These are phyloP conservation scores for Limnephilus rhombicus DNA, from an alignment of 2,888 invertebrate genomes.

Conservation along the genomic window DNA sequence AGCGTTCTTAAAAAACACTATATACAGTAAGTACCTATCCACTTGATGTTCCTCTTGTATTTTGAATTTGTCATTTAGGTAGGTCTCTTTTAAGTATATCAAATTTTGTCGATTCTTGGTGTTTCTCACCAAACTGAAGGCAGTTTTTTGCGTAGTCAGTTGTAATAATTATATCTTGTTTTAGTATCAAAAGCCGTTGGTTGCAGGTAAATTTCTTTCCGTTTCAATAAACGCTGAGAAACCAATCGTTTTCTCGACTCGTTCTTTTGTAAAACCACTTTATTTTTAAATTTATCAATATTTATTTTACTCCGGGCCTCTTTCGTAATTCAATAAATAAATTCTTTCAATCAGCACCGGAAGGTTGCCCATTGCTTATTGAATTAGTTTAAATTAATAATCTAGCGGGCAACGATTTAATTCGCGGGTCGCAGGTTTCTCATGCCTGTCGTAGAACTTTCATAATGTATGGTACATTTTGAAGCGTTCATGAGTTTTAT, in stretches of 20 bases:
- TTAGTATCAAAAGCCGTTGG: not conserved
- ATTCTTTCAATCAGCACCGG: not conserved
- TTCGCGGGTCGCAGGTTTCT: not conserved
- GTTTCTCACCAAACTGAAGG: too few relatives aligned
- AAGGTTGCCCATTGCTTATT: not conserved
- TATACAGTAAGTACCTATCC: too few relatives aligned
- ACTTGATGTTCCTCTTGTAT: too few relatives aligned
- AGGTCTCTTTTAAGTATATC: too few relatives aligned
- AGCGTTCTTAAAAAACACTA: too few relatives aligned
- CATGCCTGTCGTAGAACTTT: not conserved
- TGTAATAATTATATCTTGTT: not conserved
- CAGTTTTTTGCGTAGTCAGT: too few relatives aligned
- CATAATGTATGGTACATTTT: not conserved
- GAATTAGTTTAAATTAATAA: not conserved
- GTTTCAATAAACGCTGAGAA: not conserved
- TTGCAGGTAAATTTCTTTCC: not conserved
- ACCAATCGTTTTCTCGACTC: not conserved
- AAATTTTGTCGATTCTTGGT: too few relatives aligned
- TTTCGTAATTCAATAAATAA: not conserved
- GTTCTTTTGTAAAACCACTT: not conserved
- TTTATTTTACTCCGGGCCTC: too few relatives aligned
- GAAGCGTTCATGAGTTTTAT: conserved; percentile 17
- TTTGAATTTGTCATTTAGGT: too few relatives aligned
- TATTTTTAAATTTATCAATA: too few relatives aligned
- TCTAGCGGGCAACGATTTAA: not conserved